Evolutionary conservation across 2,797 vertebrate genomes (phyloP).

Genomic region (Xerus rutilus): DNA sequence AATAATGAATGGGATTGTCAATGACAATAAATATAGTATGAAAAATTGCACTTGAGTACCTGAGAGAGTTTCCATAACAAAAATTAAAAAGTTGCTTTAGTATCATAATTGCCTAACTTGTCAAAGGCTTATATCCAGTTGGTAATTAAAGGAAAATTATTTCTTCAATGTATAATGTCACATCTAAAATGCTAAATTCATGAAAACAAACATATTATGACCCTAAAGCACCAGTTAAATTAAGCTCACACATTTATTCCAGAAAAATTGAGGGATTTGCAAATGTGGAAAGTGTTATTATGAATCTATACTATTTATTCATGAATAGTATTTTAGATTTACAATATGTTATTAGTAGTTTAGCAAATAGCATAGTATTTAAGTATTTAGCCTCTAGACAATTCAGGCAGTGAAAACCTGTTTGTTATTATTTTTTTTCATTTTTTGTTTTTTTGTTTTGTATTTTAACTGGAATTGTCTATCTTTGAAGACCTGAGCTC

Average conservation of each 20-base stretch:
- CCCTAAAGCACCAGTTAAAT: not conserved
- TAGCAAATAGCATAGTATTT: not conserved
- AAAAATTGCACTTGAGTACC: not conserved
- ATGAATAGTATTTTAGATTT: not conserved
- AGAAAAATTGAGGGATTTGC: not conserved
- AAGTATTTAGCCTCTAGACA: not conserved
- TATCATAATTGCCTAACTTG: not conserved
- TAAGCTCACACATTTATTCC: not conserved
- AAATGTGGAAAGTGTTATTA: not conserved
- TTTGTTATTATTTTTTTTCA: not conserved
- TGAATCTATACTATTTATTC: not conserved
- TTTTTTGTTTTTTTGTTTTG: not conserved
- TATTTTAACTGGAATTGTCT: not conserved
- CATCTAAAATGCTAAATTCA: not conserved
- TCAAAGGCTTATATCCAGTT: not conserved
- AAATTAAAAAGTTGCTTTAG: not conserved
- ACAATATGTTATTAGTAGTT: not conserved
- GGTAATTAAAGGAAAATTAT: not conserved
- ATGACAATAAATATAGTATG: not conserved
- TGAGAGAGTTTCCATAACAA: not conserved
- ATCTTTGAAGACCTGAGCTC: not conserved
- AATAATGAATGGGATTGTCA: not conserved
- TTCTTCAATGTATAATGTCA: not conserved
- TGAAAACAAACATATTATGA: not conserved
- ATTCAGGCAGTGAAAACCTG: not conserved